Percentiles rank a stretch among this genome's conserved stretches.
phyloP scores from a whole-genome alignment of 2,888 invertebrate genomes.

The Cataglyphis rosenhaueri region DNA sequence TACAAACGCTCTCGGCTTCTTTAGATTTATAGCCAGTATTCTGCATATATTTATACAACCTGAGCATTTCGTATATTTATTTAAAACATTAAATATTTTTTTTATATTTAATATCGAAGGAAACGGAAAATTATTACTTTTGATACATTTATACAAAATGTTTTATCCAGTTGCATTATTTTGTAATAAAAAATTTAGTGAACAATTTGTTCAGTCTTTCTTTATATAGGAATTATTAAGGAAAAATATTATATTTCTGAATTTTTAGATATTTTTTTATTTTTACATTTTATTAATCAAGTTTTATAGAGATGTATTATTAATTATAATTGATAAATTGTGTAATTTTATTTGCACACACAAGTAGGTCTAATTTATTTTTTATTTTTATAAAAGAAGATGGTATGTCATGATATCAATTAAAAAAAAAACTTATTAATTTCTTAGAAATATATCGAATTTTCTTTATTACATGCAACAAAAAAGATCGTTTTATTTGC shows the following conservation, averaged over 20 bases:
- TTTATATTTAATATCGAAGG: background rate
- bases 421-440: background rate
- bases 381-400: background rate
- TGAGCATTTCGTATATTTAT: background rate
- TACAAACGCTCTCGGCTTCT: background rate
- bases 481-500: background rate
- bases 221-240: background rate
- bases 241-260: background rate
- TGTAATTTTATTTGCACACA: background rate
- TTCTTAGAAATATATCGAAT: background rate
- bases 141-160: background rate
- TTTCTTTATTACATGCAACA: background rate
- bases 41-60: background rate
- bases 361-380: background rate
- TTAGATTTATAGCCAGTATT: slow-evolving; percentile 35
- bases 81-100: background rate
- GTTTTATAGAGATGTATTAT: background rate
- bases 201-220: background rate
- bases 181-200: background rate
- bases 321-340: background rate
- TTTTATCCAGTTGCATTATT: background rate
- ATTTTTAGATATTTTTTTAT: background rate
- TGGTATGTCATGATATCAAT: background rate
- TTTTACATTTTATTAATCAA: background rate
- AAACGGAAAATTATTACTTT: background rate